phyloP scores from a whole-genome alignment of 1,140 invertebrate genomes.

The Cherax destructor region DNA sequence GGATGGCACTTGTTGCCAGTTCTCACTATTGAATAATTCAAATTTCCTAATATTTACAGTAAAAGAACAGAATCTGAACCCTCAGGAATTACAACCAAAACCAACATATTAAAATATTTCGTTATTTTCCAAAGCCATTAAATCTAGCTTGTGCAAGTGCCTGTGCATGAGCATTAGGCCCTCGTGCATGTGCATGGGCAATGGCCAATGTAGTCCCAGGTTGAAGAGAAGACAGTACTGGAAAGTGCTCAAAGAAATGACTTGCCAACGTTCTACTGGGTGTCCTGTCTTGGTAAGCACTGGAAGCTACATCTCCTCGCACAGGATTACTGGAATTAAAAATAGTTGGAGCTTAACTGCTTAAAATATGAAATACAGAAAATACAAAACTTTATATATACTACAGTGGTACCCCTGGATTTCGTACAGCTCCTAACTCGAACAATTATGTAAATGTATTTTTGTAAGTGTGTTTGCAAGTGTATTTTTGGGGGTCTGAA shows the following conservation, averaged over 20 bases:
- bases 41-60: background rate
- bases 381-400: no score
- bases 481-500: no score
- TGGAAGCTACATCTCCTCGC: constrained; percentile 29
- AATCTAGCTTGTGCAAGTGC: constrained; percentile 37
- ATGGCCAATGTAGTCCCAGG: constrained; percentile 49
- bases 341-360: no score
- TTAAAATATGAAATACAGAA: no score
- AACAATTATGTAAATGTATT: no score
- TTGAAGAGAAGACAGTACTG: constrained; percentile 7
- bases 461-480: no score
- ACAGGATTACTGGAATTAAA: constrained; percentile 51
- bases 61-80: background rate
- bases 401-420: no score
- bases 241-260: constrained; percentile 39
- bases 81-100: background rate
- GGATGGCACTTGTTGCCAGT: background rate
- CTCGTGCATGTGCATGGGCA: constrained; percentile 51
- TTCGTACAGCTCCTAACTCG: no score
- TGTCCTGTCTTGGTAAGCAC: background rate
- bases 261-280: background rate
- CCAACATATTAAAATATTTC: background rate
- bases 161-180: constrained; percentile 38
- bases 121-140: constrained; percentile 3
- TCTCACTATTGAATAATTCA: background rate